Base-by-base conservation (phyloP, 2,113 vertebrate species). In the Myodes glareolus region DNA sequence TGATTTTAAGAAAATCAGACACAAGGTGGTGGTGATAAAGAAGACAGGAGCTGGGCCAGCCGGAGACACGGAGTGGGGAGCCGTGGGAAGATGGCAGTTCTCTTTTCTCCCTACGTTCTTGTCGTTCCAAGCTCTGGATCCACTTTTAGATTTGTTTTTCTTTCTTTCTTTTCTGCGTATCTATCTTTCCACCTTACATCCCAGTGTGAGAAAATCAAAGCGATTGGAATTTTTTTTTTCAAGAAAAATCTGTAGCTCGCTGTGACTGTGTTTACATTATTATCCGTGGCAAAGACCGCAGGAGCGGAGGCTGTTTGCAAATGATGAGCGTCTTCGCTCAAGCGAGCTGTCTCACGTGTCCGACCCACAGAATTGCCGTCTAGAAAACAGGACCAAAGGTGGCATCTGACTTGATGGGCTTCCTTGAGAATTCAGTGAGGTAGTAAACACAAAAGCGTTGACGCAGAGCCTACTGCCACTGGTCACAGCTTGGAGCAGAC, bases 121-220 rank as follows among this genome's bases (percentile, higher is more conserved):
- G 82, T 87, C 42, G 73, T n/a, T 91, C 84, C 90, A 90, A 89
- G 88, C 31, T 78, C 82, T n/a, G 68, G 92, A 91, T 3, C 39
- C 55, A 87, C 55, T 78, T 95, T 96, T 82, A 92, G 39, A 94
- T 68, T 65, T 88, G 29, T 76, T 76, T 63, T 42, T 82, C 33
- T 58, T 55, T 21, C 55, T 52, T 80, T 16, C 50, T 50, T 50
- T 39, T 42, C 21, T 42, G 16, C n/a, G 31, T 68, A 76, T 96
- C 81, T 82, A 61, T 93, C 50, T 97, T 97, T 93, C 88, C 78
- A 92, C 73, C 17, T 85, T 97, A 47, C 61, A 92, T 76, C 67
- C 47, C 33, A 58, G 70, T 75, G 29, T 68, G 90, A 75, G 73
- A 90, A 90, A 93, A 95, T 76, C 75, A 90, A 85, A 94, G 29